Conservation (phyloP, 2,888 invertebrate species). For the Monopis laevigella region DNA sequence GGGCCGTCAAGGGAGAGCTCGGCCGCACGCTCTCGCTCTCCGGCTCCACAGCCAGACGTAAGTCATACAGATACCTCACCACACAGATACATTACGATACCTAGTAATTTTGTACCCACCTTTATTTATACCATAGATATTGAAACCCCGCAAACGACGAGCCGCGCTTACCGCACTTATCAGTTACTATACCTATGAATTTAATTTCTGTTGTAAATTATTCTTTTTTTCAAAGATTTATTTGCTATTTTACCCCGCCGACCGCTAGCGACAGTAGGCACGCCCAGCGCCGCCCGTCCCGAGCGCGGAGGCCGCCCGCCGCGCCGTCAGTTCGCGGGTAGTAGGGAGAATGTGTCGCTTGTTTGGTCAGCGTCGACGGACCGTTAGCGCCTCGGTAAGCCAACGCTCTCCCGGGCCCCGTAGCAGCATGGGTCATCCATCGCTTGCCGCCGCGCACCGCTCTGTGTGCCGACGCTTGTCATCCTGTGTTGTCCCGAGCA, state of each 20-base stretch:
- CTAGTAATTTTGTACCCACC: no score
- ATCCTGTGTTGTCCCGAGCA: conserved; percentile 62
- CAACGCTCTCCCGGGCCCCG: conserved; percentile 34
- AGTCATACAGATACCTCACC: conserved; percentile 65
- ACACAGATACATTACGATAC: no score
- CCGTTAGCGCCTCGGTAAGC: conserved; percentile 66
- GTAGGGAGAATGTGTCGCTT: conserved; percentile 64
- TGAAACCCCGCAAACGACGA: no score
- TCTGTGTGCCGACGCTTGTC: conserved; percentile 66
- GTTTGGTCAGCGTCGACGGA: conserved; percentile 67
- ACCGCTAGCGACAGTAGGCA: conserved; percentile 37
- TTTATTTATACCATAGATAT: no score
- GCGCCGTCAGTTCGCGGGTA: conserved; percentile 38
- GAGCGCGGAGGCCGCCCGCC: conserved; percentile 14
- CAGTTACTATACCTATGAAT: no score
- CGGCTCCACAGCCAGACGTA: conserved; percentile 76
- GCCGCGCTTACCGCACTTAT: no score
- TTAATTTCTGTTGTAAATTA: no score
- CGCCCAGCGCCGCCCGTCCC: conserved; percentile 22
- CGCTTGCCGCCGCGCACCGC: conserved; percentile 65
- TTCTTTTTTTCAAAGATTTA: conserved; percentile 2
- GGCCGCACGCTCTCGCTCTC: conserved; percentile 85
- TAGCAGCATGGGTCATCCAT: conserved; percentile 65
- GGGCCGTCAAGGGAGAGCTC: conserved; percentile 83
- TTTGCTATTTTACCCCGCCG: no score